Percentiles rank a stretch among this genome's conserved stretches.
These are phyloP conservation scores for Ryuthela nishihirai DNA, from an alignment of 2,888 invertebrate species.

Conservation along the genomic window DNA sequence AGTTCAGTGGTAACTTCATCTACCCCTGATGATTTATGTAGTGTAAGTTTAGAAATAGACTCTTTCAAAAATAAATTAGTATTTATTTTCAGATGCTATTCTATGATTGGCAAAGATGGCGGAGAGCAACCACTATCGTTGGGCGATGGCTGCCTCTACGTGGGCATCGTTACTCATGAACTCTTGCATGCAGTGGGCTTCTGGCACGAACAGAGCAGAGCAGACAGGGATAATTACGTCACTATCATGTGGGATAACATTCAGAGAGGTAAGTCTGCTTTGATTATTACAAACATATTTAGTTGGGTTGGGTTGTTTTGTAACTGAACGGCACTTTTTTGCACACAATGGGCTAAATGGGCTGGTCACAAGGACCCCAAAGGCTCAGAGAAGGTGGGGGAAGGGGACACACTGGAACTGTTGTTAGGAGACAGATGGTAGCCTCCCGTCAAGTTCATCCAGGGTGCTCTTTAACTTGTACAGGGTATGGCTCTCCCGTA, in stretches of 20 bases:
- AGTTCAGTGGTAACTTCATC: neutral
- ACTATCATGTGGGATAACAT: slow-evolving; percentile 52
- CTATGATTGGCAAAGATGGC: slow-evolving; percentile 46
- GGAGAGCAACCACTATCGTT: slow-evolving; percentile 47
- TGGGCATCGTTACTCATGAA: slow-evolving; percentile 55
- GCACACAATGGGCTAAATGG: too few species aligned
- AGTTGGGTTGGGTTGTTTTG: too few species aligned
- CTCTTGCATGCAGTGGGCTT: slow-evolving; percentile 55
- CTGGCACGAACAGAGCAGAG: slow-evolving; percentile 56
- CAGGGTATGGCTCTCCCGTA: too few species aligned
- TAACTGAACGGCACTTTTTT: too few species aligned
- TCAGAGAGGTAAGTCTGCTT: slow-evolving; percentile 44
- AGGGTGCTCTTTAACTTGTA: too few species aligned
- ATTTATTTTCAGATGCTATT: slow-evolving; percentile 46
- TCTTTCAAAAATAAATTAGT: neutral
- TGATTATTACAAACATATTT: neutral
- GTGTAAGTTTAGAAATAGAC: neutral
- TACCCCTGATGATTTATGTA: neutral
- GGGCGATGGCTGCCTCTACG: slow-evolving; percentile 50
- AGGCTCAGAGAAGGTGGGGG: too few species aligned
- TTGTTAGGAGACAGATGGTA: too few species aligned
- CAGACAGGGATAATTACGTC: slow-evolving; percentile 54
- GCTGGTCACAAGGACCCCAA: too few species aligned
- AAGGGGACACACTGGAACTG: too few species aligned
- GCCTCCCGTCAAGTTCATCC: too few species aligned